phyloP scores from a whole-genome alignment of 1,140 invertebrate species.

The Saccostrea cuccullata region DNA sequence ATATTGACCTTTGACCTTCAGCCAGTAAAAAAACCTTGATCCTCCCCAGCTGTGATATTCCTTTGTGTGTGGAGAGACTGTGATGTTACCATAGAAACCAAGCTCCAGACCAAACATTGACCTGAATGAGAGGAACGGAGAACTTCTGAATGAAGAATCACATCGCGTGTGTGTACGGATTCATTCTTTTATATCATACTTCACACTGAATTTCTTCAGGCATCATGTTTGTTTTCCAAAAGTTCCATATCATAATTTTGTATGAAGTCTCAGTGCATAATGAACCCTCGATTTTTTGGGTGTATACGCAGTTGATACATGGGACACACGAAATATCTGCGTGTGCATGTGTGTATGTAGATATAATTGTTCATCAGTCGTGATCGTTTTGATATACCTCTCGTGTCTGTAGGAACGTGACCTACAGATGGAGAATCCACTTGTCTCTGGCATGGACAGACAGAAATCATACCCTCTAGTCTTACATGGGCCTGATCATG shows the following conservation, averaged over 20 bases:
- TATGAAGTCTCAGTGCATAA: background rate
- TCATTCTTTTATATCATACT: background rate
- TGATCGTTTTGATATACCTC: background rate
- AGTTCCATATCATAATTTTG: background rate
- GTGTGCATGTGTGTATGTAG: background rate
- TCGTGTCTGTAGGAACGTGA: background rate
- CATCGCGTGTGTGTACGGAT: background rate
- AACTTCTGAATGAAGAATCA: too few relatives aligned
- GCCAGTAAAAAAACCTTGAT: background rate
- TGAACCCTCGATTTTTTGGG: background rate
- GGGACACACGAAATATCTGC: background rate
- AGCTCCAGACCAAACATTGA: conserved; percentile 32
- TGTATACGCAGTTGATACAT: background rate
- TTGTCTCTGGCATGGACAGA: too few relatives aligned
- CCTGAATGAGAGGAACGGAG: background rate
- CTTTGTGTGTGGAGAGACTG: conserved; percentile 21
- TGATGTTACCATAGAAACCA: conserved; percentile 35
- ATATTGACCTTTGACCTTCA: conserved; percentile 18
- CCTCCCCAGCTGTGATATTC: conserved; percentile 25
- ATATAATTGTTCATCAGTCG: background rate
- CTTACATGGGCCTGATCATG: too few relatives aligned
- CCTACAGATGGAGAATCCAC: too few relatives aligned
- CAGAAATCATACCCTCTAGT: too few relatives aligned
- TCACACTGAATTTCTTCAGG: conserved; percentile 12
- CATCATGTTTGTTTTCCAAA: conserved; percentile 18